Evolutionary conservation across 2,888 invertebrate species (phyloP), one percentile per base, ranked within the genome.

Genomic region (Brachylomia viminalis): DNA sequence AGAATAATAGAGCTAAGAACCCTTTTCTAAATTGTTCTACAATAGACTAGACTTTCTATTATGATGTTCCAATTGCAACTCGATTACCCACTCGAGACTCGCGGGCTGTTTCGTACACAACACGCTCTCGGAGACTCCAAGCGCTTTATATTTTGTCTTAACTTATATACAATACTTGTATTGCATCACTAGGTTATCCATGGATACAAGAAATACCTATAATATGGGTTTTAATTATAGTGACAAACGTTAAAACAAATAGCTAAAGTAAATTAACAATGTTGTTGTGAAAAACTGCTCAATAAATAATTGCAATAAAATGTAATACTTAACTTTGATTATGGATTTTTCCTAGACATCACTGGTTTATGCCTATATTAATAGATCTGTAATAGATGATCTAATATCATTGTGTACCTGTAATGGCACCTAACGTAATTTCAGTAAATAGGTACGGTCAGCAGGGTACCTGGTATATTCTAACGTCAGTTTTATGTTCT

Each of bases 271-370:
- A 67, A 52, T 54, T 20, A 33, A 38, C n/a, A 38, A 38, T 38
- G n/a, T n/a, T 38, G 13, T 67, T 38, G n/a, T n/a, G 20, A 76
- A 38, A 42, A 11, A 49, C 15, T 52, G 45, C 15, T 30, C 30
- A 77, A 20, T 64, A 30, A 56, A 75, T n/a, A 65, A 56, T 20
- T n/a, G 7, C 6, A 68, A 68, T 76, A 76, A 76, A 67, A 27
- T 76, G 4, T 58, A 17, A 77, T 4, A 52, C 8, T 58, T 49
- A 45, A 59, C 20, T 27, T 20, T 13, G 15, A 11, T 17, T 33
- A 33, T 49, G n/a, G 30, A 49, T 58, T 56, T 20, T 76, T n/a
- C 56, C 2, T 45, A 52, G 59, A 54, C 6, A 15, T 68, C 17
- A 38, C 13, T n/a, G 15, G 30, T 47, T 68, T 30, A 17, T 49